Evolutionary conservation across 1,140 invertebrate species (phyloP).

Genomic region (Drosophila grimshawi): DNA sequence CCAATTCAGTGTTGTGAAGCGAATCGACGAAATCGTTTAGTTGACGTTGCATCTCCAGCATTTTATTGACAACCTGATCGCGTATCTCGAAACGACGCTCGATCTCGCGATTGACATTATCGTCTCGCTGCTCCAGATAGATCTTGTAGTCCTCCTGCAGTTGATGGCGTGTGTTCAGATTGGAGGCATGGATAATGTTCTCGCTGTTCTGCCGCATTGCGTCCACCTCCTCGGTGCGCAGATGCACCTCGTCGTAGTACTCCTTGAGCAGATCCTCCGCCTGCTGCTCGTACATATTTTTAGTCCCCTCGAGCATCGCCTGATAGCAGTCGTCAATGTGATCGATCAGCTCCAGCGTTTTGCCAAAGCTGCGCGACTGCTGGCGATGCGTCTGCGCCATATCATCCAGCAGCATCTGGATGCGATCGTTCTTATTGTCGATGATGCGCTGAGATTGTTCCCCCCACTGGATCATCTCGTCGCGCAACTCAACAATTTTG

Average conservation of each 20-base stretch:
- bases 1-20: conserved; percentile 63
- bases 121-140: conserved; percentile 69
- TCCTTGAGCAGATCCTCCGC: conserved; percentile 68
- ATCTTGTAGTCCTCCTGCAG: conserved; percentile 65
- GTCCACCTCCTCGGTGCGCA: conserved; percentile 60
- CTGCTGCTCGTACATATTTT: conserved; percentile 62
- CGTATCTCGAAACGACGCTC: conserved; percentile 67
- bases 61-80: conserved; percentile 60
- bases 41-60: conserved; percentile 62
- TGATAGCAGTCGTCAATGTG: conserved; percentile 70
- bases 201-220: conserved; percentile 63
- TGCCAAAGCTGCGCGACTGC: conserved; percentile 45
- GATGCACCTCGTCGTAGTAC: conserved; percentile 66
- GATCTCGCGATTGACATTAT: conserved; percentile 68
- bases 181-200: conserved; percentile 74
- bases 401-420: conserved; percentile 64
- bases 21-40: conserved; percentile 66
- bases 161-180: conserved; percentile 58
- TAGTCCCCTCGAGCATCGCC: conserved; percentile 46
- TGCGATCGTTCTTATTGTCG: conserved; percentile 62
- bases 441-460: conserved; percentile 48
- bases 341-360: conserved; percentile 65
- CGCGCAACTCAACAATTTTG: conserved; percentile 62
- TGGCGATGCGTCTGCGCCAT: conserved; percentile 67
- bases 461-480: conserved; percentile 65